Base-by-base conservation (phyloP, 2,113 vertebrate species). In the Junco hyemalis region DNA sequence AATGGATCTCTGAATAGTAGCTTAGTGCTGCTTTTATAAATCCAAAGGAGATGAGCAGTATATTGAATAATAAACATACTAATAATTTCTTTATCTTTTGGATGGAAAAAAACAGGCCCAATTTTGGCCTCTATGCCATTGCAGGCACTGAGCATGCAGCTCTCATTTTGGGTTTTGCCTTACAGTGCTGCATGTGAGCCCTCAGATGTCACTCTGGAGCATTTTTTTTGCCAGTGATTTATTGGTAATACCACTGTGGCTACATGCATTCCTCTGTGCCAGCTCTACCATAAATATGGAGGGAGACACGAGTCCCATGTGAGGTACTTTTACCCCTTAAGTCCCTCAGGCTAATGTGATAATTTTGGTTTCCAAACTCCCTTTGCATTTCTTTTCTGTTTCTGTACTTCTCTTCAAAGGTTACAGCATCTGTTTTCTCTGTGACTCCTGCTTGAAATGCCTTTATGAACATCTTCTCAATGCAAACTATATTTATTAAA, bases 321-420 rank as follows among this genome's bases (percentile, higher is more conserved):
- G 36, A 91, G 11, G 11, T 74, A 28, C 24, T 68, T 94, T 42
- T 78, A 38, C 26, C 15, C 25, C 11, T 81, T 56, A 42, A 85
- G 9, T 50, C 24, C 47, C 50, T 70, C 50, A 73, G 50, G 38
- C 6, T 83, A 63, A 76, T 72, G 15, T 16, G 36, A 21, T 18
- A 77, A 66, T 86, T 92, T 92, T 88, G 4, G 16, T 88, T 94
- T 93, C 51, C 18, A 80, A 36, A 45, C 17, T 76, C 66, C 65
- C 33, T 73, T 83, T 69, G 14, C 24, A 38, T 47, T 89, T 24
- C 9, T 57, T 86, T 92, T 68, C 44, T 81, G 48, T 86, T 92
- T 68, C 44, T 78, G 48, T n/a, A 42, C 12, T 90, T 93, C 69
- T 74, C 16, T 81, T 95, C 54, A 77, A 89, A 92, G 42, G 50